phyloP scores from a whole-genome alignment of 2,888 invertebrate species.

The Chymomyza fuscimana region DNA sequence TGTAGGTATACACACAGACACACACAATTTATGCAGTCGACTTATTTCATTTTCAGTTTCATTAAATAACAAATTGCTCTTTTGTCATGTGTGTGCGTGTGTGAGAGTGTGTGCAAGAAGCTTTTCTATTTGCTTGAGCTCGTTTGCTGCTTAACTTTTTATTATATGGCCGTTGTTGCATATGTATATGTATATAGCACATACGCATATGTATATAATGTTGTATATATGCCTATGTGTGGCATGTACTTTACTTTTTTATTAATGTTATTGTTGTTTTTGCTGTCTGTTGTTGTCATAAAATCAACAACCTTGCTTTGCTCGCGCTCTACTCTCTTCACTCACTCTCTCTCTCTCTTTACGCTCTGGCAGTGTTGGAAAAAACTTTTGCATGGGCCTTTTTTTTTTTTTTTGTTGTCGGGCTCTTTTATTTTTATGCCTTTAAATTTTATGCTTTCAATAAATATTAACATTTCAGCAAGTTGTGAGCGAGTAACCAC shows the following conservation, averaged over 20 bases:
- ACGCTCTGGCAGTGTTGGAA: background rate
- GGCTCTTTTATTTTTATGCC: background rate
- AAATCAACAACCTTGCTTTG: background rate
- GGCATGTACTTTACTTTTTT: slow-evolving; percentile 6
- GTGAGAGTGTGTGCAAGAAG: background rate
- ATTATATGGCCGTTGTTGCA: background rate
- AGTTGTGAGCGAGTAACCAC: background rate
- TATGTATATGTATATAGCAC: slow-evolving; percentile 11
- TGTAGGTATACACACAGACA: slow-evolving; percentile 30
- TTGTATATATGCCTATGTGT: background rate
- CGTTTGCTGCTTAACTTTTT: background rate
- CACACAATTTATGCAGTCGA: slow-evolving; percentile 48
- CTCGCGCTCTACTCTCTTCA: too few species aligned
- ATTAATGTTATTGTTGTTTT: slow-evolving; percentile 3
- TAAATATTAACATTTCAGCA: slow-evolving; percentile 8
- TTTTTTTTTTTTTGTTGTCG: background rate
- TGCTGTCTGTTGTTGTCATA: slow-evolving; percentile 5
- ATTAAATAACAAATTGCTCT: slow-evolving; percentile 73
- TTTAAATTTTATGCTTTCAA: slow-evolving; percentile 9
- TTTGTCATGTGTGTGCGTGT: slow-evolving; percentile 41
- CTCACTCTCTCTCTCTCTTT: background rate
- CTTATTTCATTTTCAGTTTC: slow-evolving; percentile 50
- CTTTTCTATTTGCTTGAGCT: background rate
- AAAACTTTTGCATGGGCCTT: background rate
- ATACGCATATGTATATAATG: background rate